Evolutionary conservation across 2,797 vertebrate genomes (phyloP), one percentile per base, ranked within the genome.

Genomic region (Gymnoscopelus microlampas): DNA sequence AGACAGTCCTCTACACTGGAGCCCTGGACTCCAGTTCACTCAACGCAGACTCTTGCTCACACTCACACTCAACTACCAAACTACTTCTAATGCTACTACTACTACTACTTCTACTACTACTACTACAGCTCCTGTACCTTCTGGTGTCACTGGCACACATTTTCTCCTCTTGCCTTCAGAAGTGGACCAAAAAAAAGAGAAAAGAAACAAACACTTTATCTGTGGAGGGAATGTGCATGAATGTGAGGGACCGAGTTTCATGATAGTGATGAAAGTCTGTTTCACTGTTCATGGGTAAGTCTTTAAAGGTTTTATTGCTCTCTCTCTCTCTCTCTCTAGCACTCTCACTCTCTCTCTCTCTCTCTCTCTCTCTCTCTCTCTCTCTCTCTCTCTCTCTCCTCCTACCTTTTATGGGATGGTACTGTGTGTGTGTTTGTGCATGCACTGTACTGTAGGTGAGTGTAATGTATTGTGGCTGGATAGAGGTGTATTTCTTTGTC

Each of bases 201-300:
- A 39, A 44, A 44, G 7, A 10, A 44, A 44, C 39, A 35, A 82
- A 86, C 79, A 73, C 68, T 83, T 50, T 14, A 53, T 44, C 63
- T 74, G 75, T 35, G 67, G 58, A 75, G 68, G 70, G 69, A 74
- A 68, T 81, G 69, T 84, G 79, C 78, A 68, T 81, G 71, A 74
- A 67, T 70, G 69, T 58, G 19, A 47, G 47, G 44, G 48, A 19
- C 13, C 70, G 74, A 75, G 79, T 80, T 81, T 80, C 62, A 66
- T 73, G 61, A 87, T 74, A 79, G 88, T 85, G 71, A 76, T 71
- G 80, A 76, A 78, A 82, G 75, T 62, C 78, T 73, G 77, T 91
- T 87, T 92, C 92, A 89, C 90, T 90, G 89, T 95, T 93, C 83
- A 88, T 92, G 86, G 95, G 96, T 98, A 92, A 98, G 96, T 96